Conservation (phyloP, 2,113 vertebrate species). For the Callipepla squamata region DNA sequence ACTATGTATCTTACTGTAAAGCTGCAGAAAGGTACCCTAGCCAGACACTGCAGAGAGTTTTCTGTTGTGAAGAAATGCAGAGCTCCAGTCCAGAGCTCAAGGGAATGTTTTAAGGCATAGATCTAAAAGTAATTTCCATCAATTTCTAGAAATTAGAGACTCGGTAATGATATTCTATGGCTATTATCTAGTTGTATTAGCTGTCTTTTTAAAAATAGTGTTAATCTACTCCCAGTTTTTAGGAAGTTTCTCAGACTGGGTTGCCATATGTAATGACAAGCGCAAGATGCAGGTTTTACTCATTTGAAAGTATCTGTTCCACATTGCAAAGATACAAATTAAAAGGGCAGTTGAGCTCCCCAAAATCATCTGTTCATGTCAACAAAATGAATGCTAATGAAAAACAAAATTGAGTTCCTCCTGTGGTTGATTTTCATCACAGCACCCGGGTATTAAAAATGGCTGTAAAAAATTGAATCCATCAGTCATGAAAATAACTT, state of each 20-base stretch:
- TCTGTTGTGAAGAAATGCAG: background rate
- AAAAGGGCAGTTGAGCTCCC: conserved; percentile 67
- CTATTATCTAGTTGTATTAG: background rate
- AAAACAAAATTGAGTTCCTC: conserved; percentile 76
- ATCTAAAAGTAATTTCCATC: background rate
- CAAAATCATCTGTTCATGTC: conserved; percentile 70
- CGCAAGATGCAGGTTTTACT: conserved; percentile 42
- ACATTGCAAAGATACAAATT: conserved; percentile 58
- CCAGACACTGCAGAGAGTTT: background rate
- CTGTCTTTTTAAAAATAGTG: background rate
- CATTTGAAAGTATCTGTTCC: conserved; percentile 40
- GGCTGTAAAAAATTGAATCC: conserved; percentile 59
- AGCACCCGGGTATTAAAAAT: conserved; percentile 72
- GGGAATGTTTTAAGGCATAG: background rate
- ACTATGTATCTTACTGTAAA: background rate
- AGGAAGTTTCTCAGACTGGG: background rate
- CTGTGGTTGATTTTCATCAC: conserved; percentile 70
- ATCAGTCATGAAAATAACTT: conserved; percentile 71
- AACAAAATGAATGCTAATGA: conserved; percentile 77
- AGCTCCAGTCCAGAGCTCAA: background rate
- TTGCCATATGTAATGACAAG: conserved; percentile 10
- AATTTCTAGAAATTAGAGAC: background rate
- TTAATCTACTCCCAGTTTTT: background rate
- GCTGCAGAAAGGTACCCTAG: background rate
- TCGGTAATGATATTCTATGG: background rate